Evolutionary conservation across 2,113 vertebrate genomes (phyloP).

Genomic region (Rafetus swinhoei): DNA sequence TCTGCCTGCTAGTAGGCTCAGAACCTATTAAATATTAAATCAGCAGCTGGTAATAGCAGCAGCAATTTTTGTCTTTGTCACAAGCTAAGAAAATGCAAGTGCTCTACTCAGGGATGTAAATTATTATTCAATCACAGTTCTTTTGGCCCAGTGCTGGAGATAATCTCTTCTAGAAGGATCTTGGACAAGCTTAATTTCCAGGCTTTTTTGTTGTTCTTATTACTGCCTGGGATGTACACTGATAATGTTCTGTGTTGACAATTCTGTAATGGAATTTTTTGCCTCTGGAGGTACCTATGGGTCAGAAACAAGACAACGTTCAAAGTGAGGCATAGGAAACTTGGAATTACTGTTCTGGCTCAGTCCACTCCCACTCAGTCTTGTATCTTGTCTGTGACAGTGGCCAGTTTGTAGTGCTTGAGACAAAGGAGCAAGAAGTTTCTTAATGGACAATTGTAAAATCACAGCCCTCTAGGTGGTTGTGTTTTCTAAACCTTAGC

Average conservation of each 20-base stretch:
- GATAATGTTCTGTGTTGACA: not conserved
- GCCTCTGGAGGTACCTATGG: not conserved
- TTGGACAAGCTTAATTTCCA: not conserved
- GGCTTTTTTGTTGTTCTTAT: not conserved
- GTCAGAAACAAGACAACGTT: not conserved
- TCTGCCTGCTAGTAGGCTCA: not conserved
- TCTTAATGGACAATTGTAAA: not conserved
- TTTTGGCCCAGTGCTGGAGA: not conserved
- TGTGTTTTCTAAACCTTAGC: not conserved
- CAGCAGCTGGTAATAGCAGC: not conserved
- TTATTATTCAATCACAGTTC: not conserved
- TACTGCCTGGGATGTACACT: not conserved
- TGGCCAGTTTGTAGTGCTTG: not conserved
- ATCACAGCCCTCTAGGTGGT: not conserved
- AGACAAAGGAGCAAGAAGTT: not conserved
- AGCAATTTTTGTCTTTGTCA: conserved; percentile 14
- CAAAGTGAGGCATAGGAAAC: not conserved
- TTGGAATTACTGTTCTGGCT: not conserved
- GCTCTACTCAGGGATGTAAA: not conserved
- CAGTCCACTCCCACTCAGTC: not conserved
- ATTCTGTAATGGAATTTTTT: not conserved
- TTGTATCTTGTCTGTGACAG: not conserved
- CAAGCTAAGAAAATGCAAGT: not conserved
- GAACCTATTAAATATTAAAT: not conserved
- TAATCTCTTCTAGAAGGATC: not conserved